A percentile compares a stretch with the other conserved stretches of the same genome.
phyloP scores from a whole-genome alignment of 2,113 vertebrate species.

The Anhinga rufa region DNA sequence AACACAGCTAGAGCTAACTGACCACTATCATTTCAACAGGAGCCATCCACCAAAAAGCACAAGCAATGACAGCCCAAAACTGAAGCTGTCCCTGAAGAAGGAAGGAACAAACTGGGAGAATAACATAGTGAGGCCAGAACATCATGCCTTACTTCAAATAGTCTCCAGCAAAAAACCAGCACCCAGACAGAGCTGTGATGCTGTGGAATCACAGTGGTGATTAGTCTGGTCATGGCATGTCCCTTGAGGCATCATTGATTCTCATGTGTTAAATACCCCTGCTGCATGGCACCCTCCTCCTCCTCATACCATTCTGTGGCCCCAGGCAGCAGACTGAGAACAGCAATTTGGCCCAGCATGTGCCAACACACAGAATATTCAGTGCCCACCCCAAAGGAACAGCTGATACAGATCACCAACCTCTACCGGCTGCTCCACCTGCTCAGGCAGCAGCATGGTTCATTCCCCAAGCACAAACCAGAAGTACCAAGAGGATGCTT shows the following conservation, averaged over 20 bases:
- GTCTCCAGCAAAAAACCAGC: background rate
- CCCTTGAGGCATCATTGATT: background rate
- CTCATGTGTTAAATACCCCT: background rate
- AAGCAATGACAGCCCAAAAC: background rate
- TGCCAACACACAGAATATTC: background rate
- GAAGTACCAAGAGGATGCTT: background rate
- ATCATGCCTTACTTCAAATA: background rate
- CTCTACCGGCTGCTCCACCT: background rate
- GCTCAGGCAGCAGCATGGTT: background rate
- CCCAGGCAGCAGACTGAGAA: background rate
- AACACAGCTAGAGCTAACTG: background rate
- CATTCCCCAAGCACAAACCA: background rate
- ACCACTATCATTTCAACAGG: background rate
- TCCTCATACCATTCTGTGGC: background rate
- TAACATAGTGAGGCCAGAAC: background rate
- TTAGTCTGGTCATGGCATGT: background rate
- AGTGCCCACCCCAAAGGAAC: background rate
- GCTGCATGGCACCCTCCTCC: background rate
- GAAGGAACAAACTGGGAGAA: background rate
- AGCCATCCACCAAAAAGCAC: background rate
- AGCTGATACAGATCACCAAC: background rate
- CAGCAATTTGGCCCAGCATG: background rate
- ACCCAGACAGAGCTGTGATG: background rate
- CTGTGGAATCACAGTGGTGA: background rate
- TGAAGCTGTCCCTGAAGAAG: background rate